Conservation (phyloP, 92 coral and sea anemone genomes). For the Siderastrea siderea region DNA sequence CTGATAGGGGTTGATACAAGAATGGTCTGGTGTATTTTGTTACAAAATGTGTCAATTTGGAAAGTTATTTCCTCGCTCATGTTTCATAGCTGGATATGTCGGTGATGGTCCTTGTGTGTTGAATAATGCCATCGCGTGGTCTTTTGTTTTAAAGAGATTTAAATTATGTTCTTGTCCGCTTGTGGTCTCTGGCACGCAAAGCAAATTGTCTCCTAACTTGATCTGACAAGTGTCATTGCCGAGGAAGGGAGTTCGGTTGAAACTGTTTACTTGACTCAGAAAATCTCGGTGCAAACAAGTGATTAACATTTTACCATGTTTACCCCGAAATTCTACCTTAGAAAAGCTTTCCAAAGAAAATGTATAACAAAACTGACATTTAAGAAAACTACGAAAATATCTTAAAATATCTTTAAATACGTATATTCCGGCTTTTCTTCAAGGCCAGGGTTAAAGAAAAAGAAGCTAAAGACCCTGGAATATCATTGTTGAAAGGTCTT, state of each 20-base stretch:
- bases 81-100: conserved; percentile 10
- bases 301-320: too few species aligned
- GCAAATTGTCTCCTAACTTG: conserved; percentile 19
- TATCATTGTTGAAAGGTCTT: too few species aligned
- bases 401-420: too few species aligned
- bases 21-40: not conserved
- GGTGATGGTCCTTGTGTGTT: conserved; percentile 7
- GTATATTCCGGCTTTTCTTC: too few species aligned
- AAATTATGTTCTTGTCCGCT: not conserved
- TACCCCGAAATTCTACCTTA: too few species aligned
- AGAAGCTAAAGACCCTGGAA: too few species aligned
- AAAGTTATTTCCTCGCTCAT: not conserved
- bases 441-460: too few species aligned
- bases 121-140: conserved; percentile 48
- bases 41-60: conserved; percentile 5
- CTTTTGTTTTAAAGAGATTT: conserved; percentile 21
- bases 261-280: not conserved
- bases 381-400: too few species aligned
- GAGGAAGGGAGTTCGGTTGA: conserved; percentile 15
- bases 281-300: not conserved
- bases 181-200: conserved; percentile 12
- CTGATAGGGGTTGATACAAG: not conserved
- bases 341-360: too few species aligned
- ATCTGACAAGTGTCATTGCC: not conserved
- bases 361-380: too few species aligned